Conservation (phyloP, 64 coral and sea anemone genomes). For the Astreopora myriophthalma region DNA sequence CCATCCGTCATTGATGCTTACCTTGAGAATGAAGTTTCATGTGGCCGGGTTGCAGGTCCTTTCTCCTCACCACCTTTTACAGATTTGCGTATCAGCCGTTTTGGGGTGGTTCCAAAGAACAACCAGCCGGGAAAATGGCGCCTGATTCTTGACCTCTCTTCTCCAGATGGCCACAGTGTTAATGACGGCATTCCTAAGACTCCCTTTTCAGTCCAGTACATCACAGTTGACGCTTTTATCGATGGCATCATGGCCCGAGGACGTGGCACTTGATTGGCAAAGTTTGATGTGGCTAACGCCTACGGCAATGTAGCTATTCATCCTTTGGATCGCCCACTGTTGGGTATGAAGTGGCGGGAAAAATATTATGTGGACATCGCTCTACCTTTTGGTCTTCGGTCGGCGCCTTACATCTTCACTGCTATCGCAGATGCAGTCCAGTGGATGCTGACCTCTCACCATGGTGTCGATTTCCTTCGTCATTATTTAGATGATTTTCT, state of each 20-base stretch:
- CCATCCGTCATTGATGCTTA: not conserved
- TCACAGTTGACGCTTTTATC: too few relatives aligned
- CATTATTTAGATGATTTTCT: not conserved
- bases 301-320: too few relatives aligned
- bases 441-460: too few relatives aligned
- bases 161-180: not conserved
- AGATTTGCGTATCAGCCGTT: not conserved
- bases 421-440: too few relatives aligned
- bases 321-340: too few relatives aligned
- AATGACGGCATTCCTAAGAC: not conserved
- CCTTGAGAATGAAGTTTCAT: not conserved
- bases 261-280: too few relatives aligned
- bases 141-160: not conserved
- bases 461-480: not conserved
- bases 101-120: not conserved
- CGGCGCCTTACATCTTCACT: too few relatives aligned
- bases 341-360: too few relatives aligned
- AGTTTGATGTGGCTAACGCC: too few relatives aligned
- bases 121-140: not conserved
- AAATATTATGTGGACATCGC: too few relatives aligned
- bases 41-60: not conserved
- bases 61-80: not conserved
- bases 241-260: too few relatives aligned
- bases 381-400: too few relatives aligned
- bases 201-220: not conserved